phyloP scores from a whole-genome alignment of 2,797 vertebrate genomes.

The Otus scops region DNA sequence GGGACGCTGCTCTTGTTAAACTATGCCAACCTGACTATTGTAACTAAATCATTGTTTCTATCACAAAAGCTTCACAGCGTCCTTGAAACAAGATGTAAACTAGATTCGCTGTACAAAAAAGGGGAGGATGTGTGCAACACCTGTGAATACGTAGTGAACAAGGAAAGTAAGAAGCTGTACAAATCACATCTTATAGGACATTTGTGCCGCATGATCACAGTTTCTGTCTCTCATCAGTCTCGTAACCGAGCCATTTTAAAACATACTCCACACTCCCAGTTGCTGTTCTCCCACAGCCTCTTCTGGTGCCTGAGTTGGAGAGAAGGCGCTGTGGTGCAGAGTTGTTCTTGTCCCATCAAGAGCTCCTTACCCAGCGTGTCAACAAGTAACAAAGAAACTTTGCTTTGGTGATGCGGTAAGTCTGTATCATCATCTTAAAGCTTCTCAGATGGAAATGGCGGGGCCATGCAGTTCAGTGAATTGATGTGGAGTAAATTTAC shows the following conservation, averaged over 20 bases:
- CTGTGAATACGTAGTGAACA: neutral
- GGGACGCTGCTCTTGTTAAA: neutral
- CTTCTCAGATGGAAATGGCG: neutral
- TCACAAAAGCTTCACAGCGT: neutral
- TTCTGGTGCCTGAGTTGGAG: neutral
- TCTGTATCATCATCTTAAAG: neutral
- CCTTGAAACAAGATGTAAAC: neutral
- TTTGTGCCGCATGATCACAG: neutral
- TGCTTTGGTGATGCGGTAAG: neutral
- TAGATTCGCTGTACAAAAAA: neutral
- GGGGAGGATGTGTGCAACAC: fast-evolving
- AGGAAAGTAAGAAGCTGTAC: neutral
- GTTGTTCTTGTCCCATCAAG: neutral
- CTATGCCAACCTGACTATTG: neutral
- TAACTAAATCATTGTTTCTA: neutral
- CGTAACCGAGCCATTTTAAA: neutral
- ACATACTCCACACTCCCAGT: neutral
- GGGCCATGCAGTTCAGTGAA: neutral
- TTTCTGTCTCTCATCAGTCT: neutral
- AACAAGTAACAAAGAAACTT: neutral
- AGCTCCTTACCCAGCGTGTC: neutral
- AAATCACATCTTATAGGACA: fast-evolving
- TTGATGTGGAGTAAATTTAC: neutral
- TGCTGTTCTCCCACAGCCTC: neutral
- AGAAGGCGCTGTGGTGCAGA: neutral